Evolutionary conservation across 2,113 vertebrate species (phyloP), one percentile per base, ranked within the genome.

Genomic region (Brachionichthys hirsutus): DNA sequence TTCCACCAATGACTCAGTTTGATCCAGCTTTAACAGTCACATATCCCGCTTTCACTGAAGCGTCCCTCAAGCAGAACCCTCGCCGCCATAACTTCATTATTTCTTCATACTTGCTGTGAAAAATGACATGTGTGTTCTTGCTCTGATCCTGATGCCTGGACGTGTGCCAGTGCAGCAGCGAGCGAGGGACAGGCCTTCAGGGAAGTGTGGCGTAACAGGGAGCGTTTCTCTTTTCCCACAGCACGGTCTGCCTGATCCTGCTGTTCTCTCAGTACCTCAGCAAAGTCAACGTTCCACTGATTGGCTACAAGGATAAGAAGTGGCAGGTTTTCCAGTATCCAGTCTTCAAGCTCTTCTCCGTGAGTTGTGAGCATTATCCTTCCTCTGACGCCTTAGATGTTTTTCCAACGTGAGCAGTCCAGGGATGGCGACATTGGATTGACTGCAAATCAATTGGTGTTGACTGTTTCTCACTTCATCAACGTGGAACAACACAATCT

Each of bases 261-360:
- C 85, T 92, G 20, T 93, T 93, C 81, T 93, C 92, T 10, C 92
- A 92, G 59, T 93, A 93, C 45, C 76, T 92, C 67, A 91, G 90
- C 73, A 89, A 90, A 73, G 82, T 92, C 9, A 38, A 91, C 1
- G 81, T 93, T 17, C 90, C 90, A 19, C 67, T 93, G 62, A 78
- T 92, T 12, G 74, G 86, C 1, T 93, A 89, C 78, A 90, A 86
- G 62, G 87, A 91, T 24, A 91, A 89, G 74, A 92, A 90, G 75
- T 92, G 89, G 90, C 89, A 78, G 51, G 82, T 92, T 19, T 89
- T 90, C 78, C 87, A 86, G 54, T 91, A 90, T 18, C 91, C 90
- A 0, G 88, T 92, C 60, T 92, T 93, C 85, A 92, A 90, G 54
- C 85, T 93, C 10, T 92, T 92, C 63, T 92, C 92, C 34, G 91